Conservation (phyloP, 2,888 invertebrate genomes). For the Drosophila nr. fundita region DNA sequence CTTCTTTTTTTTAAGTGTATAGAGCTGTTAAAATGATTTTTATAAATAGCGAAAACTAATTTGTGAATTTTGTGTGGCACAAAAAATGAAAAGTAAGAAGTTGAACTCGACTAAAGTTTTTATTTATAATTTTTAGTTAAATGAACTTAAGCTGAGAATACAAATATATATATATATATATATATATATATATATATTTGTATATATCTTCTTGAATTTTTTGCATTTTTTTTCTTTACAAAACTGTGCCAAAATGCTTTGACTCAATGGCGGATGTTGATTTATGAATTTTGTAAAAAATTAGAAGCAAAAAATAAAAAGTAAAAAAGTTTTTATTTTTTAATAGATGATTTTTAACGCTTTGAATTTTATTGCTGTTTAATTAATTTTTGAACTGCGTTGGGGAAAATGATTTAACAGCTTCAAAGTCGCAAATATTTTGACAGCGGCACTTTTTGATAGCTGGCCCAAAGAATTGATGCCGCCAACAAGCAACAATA, state of each 20-base stretch:
- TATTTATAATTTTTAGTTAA: not conserved
- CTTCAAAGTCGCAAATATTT: constrained; percentile 39
- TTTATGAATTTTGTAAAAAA: not conserved
- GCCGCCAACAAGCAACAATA: constrained; percentile 22
- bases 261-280: not conserved
- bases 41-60: not conserved
- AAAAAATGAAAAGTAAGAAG: not conserved
- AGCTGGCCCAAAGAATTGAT: constrained; percentile 34
- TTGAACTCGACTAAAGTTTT: not conserved
- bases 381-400: not conserved
- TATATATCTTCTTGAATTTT: no score
- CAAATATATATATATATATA: not conserved
- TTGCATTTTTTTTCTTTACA: fast-evolving
- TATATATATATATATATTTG: not conserved
- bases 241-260: no score
- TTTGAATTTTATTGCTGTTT: not conserved
- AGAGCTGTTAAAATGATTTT: not conserved
- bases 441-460: constrained; percentile 39
- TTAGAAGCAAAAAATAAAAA: not conserved
- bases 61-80: not conserved
- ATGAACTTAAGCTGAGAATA: not conserved
- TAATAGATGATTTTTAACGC: not conserved
- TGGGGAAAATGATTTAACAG: constrained; percentile 26
- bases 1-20: not conserved
- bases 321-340: not conserved